Evolutionary conservation across 1,140 invertebrate genomes (phyloP).

Genomic region (Phymorhynchus buccinoides): DNA sequence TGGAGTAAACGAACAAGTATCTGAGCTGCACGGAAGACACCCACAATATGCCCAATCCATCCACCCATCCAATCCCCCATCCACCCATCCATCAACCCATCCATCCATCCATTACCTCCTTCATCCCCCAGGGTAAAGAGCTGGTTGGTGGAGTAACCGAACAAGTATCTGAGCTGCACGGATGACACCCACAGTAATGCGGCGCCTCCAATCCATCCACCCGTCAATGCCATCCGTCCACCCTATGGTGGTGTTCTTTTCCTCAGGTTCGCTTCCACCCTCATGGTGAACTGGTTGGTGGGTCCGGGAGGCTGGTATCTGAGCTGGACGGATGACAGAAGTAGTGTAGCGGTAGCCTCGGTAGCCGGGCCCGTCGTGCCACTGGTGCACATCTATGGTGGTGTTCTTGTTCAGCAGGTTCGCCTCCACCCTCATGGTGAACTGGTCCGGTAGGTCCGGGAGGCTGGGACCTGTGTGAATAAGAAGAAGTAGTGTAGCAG

Average conservation of each 20-base stretch:
- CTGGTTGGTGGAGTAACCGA: slow-evolving; percentile 47
- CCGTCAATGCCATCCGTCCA: too few species aligned
- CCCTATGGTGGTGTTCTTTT: slow-evolving; percentile 50
- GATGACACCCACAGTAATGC: slow-evolving; percentile 37
- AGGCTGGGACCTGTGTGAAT: slow-evolving; percentile 22
- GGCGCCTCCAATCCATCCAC: too few species aligned
- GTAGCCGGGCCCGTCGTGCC: slow-evolving; percentile 46
- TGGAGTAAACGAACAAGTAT: too few species aligned
- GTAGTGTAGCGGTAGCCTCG: slow-evolving; percentile 30
- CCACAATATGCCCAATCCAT: too few species aligned
- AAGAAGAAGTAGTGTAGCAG: too few species aligned
- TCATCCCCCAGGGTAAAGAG: slow-evolving; percentile 27
- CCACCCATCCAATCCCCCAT: not conserved
- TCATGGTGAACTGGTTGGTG: slow-evolving; percentile 44
- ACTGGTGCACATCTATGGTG: slow-evolving; percentile 49
- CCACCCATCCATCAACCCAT: not conserved
- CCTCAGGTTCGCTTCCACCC: slow-evolving; percentile 50
- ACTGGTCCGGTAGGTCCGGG: slow-evolving; percentile 42
- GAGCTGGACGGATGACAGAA: too few species aligned
- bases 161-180: slow-evolving; percentile 39
- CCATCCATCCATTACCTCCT: slow-evolving; percentile 1
- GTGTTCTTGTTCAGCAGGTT: slow-evolving; percentile 50
- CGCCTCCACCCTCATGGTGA: slow-evolving; percentile 48
- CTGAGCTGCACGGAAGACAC: too few species aligned
- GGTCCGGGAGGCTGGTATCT: slow-evolving; percentile 37